These are phyloP conservation scores for Apis cerana DNA, from an alignment of 1,140 invertebrate genomes.

Conservation along the genomic window DNA sequence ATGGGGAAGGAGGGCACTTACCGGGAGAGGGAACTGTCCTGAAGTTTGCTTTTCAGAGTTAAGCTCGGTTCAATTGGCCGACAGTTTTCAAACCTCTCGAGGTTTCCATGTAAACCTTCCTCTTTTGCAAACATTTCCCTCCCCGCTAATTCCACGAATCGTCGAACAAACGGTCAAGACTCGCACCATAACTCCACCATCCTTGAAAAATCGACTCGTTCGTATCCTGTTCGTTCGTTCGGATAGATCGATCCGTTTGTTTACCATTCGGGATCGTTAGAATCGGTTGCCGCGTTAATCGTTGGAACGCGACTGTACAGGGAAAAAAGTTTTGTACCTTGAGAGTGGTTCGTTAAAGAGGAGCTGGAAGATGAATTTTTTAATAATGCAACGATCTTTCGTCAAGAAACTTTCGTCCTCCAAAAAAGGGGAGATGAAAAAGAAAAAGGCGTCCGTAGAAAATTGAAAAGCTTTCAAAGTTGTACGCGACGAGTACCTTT, in stretches of 20 bases:
- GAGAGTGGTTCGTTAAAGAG: not conserved
- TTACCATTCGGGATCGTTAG: not conserved
- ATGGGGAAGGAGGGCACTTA: not conserved
- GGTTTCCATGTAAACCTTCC: constrained; percentile 39
- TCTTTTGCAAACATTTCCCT: constrained; percentile 25
- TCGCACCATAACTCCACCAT: constrained; percentile 28
- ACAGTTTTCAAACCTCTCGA: not conserved
- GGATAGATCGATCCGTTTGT: constrained; percentile 38
- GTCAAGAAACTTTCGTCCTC: not conserved
- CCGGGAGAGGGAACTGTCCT: not conserved
- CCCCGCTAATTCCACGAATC: constrained; percentile 35
- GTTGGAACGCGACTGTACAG: not conserved
- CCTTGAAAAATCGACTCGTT: not conserved
- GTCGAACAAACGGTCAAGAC: constrained; percentile 28
- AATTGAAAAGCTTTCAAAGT: not conserved
- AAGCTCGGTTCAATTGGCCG: not conserved
- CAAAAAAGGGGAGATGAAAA: not conserved
- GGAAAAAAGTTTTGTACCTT: not conserved
- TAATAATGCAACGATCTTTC: not conserved
- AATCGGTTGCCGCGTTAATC: not conserved
- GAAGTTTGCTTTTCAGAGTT: not conserved
- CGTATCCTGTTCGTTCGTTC: not conserved
- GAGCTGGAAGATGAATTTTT: not conserved
- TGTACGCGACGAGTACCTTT: too few species aligned
- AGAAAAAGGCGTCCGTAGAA: too few species aligned